Conservation (phyloP, 1,140 invertebrate species). For the Tribolium castaneum region DNA sequence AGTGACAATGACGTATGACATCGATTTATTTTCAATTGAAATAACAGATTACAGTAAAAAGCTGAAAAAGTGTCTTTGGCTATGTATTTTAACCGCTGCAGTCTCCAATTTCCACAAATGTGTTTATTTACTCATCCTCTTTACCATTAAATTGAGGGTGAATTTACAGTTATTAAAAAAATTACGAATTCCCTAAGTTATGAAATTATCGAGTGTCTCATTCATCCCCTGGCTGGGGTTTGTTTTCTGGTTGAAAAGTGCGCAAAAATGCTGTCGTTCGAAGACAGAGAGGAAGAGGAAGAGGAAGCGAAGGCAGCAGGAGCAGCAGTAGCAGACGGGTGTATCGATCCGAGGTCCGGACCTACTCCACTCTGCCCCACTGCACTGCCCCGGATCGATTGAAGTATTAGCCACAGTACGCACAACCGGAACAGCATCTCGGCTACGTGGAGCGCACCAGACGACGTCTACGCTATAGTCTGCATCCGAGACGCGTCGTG, state of each 20-base stretch:
- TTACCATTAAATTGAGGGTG: too few species aligned
- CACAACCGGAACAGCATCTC: conserved; percentile 40
- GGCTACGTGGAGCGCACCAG: conserved; percentile 31
- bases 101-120: too few species aligned
- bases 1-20: too few species aligned
- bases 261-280: not conserved
- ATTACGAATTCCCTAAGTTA: too few species aligned
- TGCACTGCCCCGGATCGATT: conserved; percentile 41
- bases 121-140: too few species aligned
- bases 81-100: too few species aligned
- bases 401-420: conserved; percentile 37
- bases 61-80: too few species aligned
- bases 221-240: not conserved
- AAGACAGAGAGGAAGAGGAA: not conserved
- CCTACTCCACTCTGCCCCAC: conserved; percentile 42
- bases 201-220: too few species aligned
- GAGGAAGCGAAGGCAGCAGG: conserved; percentile 14
- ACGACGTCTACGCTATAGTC: conserved; percentile 29
- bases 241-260: too few species aligned
- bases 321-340: conserved; percentile 16
- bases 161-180: too few species aligned
- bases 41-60: too few species aligned
- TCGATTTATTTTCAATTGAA: too few species aligned
- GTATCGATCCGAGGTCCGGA: conserved; percentile 41
- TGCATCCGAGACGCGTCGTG: conserved; percentile 37